A percentile compares a stretch with the other conserved stretches of the same genome.
These are phyloP conservation scores for Drosophila truncata DNA, from an alignment of 1,140 invertebrate genomes.

Conservation along the genomic window DNA sequence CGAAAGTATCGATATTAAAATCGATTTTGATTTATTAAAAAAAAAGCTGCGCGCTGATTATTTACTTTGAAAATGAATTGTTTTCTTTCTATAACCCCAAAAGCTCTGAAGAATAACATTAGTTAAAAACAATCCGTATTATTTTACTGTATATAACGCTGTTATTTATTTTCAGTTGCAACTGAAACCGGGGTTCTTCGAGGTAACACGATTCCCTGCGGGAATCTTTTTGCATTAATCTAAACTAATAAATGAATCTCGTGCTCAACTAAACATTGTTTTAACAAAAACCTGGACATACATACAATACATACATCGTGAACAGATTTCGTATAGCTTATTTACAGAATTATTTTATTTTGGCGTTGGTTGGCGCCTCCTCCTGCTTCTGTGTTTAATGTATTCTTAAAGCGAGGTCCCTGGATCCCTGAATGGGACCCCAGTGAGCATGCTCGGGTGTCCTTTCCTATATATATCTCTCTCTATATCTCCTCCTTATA, in stretches of 20 bases:
- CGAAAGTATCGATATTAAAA: neutral
- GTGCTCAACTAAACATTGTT: conserved; percentile 26
- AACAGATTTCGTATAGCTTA: conserved; percentile 19
- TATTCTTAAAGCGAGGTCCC: neutral
- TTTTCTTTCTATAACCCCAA: too few species aligned
- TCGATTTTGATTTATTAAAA: neutral
- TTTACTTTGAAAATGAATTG: neutral
- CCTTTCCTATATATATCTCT: neutral
- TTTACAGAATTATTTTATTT: conserved; percentile 33
- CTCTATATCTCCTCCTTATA: neutral
- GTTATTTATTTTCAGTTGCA: conserved; percentile 44
- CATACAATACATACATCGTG: neutral
- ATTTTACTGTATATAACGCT: conserved; percentile 14
- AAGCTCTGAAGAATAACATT: neutral
- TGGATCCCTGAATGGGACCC: neutral
- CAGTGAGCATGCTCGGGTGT: neutral
- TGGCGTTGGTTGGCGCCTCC: conserved; percentile 25
- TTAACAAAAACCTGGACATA: conserved; percentile 17
- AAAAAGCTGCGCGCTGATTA: neutral
- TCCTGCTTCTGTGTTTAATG: neutral
- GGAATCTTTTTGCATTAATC: conserved; percentile 11
- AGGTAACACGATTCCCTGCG: conserved; percentile 1
- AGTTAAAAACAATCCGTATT: neutral
- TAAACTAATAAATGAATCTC: conserved; percentile 33
- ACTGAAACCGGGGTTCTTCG: conserved; percentile 30